These are phyloP conservation scores for Selene dorsalis DNA, from an alignment of 2,797 vertebrate species.

Conservation along the genomic window DNA sequence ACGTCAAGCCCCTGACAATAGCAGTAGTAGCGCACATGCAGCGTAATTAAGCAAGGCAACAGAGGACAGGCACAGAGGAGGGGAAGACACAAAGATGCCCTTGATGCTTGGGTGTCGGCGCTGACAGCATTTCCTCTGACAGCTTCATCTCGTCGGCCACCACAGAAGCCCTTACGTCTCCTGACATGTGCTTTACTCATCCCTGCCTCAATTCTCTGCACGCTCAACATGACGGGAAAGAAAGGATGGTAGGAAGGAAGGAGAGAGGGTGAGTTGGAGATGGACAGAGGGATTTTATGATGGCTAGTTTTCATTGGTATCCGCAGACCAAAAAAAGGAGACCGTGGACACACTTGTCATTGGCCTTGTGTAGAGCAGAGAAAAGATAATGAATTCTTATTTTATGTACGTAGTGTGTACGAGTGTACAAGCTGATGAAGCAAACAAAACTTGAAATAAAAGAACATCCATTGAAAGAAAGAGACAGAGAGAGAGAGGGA, in stretches of 20 bases:
- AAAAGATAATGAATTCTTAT: background rate
- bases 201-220: constrained; percentile 62
- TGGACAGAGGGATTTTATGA: constrained; percentile 48
- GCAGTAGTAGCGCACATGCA: constrained; percentile 61
- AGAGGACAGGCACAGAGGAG: constrained; percentile 66
- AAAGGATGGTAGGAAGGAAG: constrained; percentile 44
- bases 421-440: background rate
- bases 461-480: background rate
- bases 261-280: constrained; percentile 37
- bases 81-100: constrained; percentile 74
- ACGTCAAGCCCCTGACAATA: constrained; percentile 78
- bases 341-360: constrained; percentile 1
- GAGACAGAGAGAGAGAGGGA: constrained; percentile 1
- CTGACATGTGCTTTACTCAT: constrained; percentile 86
- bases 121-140: constrained; percentile 85
- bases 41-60: constrained; percentile 80
- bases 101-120: constrained; percentile 78
- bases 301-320: constrained; percentile 60
- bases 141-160: constrained; percentile 74
- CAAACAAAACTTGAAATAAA: background rate
- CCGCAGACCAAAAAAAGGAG: constrained; percentile 33
- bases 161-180: constrained; percentile 77
- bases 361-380: constrained; percentile 4
- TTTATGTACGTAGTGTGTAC: no score
- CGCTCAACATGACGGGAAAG: constrained; percentile 55